Evolutionary conservation across 2,797 vertebrate species (phyloP).

Genomic region (Silurus aristotelis): DNA sequence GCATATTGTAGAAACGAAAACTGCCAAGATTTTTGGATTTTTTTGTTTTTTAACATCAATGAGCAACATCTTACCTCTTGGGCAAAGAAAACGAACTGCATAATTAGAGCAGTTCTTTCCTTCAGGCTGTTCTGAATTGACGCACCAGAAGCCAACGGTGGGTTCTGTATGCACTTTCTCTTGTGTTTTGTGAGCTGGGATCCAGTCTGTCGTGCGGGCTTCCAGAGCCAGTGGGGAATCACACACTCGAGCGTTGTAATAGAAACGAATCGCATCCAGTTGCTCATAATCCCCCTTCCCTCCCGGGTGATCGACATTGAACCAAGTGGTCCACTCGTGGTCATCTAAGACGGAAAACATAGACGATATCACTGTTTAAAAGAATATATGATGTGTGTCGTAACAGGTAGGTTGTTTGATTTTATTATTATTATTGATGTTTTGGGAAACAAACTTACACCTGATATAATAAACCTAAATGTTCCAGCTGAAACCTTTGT

Average conservation of each 20-base stretch:
- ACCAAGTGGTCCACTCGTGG: conserved; percentile 87
- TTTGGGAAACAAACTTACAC: too few species aligned
- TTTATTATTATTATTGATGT: too few species aligned
- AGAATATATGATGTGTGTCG: too few species aligned
- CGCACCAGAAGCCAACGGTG: conserved; percentile 86
- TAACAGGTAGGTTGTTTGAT: background rate
- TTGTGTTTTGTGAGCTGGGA: conserved; percentile 77
- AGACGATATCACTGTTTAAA: background rate
- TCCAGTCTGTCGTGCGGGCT: conserved; percentile 86
- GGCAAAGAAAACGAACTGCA: conserved; percentile 85
- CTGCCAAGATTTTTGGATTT: background rate
- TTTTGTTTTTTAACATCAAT: background rate
- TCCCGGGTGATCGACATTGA: conserved; percentile 89
- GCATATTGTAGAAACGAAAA: background rate
- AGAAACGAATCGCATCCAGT: conserved; percentile 86
- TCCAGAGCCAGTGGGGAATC: conserved; percentile 76
- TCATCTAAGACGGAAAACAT: conserved; percentile 64
- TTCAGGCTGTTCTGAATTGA: conserved; percentile 82
- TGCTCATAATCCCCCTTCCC: conserved; percentile 87
- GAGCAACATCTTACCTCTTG: conserved; percentile 67
- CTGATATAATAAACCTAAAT: too few species aligned
- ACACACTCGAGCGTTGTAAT: conserved; percentile 83
- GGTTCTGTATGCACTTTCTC: conserved; percentile 81
- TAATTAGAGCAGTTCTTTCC: conserved; percentile 88
- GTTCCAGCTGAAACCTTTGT: too few species aligned